Evolutionary conservation across 2,797 vertebrate genomes (phyloP).

Genomic region (Cuniculus paca): DNA sequence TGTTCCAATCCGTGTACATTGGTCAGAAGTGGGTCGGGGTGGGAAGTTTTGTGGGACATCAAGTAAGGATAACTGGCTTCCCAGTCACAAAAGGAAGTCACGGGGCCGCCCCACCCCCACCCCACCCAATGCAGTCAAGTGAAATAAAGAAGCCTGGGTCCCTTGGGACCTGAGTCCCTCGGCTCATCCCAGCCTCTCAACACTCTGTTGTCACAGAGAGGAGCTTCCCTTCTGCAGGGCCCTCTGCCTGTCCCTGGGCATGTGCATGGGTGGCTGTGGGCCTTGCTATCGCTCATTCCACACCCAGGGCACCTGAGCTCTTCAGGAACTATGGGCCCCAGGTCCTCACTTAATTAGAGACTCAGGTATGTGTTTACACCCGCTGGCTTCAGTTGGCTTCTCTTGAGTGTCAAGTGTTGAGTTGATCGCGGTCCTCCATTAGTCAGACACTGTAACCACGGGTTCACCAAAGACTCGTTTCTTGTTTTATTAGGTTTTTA

Average conservation of each 20-base stretch:
- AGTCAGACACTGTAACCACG: neutral
- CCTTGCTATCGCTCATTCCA: accelerated
- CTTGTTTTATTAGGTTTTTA: neutral
- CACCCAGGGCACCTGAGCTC: neutral
- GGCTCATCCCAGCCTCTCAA: neutral
- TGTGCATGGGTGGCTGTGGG: no score
- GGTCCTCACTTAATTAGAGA: neutral
- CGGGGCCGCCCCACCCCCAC: no score
- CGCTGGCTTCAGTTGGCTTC: neutral
- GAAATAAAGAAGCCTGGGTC: neutral
- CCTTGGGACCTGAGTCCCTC: accelerated
- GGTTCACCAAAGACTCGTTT: accelerated
- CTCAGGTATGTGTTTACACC: neutral
- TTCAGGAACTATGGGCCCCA: no score
- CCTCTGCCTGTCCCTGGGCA: no score
- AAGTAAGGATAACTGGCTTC: neutral
- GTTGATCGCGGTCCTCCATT: no score
- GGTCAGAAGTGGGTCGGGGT: neutral
- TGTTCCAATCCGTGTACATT: accelerated
- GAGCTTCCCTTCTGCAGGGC: accelerated
- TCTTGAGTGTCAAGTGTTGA: no score
- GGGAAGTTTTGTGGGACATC: accelerated
- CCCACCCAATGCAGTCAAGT: accelerated
- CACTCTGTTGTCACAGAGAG: neutral
- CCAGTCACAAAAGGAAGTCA: neutral